phyloP scores from a whole-genome alignment of 2,797 vertebrate species.

The Manis crassicaudata region DNA sequence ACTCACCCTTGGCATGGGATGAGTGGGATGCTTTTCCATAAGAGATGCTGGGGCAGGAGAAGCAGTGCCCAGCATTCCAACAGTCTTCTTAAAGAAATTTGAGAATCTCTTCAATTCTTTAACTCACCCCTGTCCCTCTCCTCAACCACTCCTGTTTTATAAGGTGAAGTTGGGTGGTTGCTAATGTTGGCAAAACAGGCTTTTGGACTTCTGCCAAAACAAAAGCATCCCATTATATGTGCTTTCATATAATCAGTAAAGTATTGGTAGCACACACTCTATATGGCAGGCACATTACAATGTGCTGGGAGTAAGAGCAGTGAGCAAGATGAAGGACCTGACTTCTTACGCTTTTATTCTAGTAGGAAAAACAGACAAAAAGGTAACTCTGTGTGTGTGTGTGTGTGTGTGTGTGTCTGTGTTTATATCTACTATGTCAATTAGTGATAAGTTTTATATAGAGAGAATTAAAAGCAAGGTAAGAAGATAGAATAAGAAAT shows the following conservation, averaged over 20 bases:
- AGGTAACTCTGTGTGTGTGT: neutral
- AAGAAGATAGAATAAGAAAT: neutral
- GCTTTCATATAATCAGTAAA: neutral
- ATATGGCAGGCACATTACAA: neutral
- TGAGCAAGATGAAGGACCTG: neutral
- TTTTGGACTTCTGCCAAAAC: neutral
- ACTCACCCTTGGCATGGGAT: neutral
- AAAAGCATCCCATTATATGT: neutral
- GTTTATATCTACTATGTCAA: neutral
- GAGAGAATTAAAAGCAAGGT: conserved; percentile 36
- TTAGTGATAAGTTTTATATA: neutral
- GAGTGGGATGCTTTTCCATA: neutral
- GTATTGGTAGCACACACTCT: neutral
- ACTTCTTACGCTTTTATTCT: neutral
- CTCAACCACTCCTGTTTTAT: neutral
- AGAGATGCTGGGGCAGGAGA: neutral
- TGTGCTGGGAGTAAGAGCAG: neutral
- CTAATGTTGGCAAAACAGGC: neutral
- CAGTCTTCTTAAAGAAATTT: neutral
- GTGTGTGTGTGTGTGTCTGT: neutral
- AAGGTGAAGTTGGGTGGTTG: neutral
- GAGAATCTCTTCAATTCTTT: neutral
- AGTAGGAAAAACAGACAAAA: neutral
- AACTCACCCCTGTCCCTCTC: neutral
- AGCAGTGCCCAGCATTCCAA: neutral